A percentile compares a stretch with the other conserved stretches of the same genome.
Conservation (phyloP, 2,113 vertebrate species). For the Aramus guarauna region DNA sequence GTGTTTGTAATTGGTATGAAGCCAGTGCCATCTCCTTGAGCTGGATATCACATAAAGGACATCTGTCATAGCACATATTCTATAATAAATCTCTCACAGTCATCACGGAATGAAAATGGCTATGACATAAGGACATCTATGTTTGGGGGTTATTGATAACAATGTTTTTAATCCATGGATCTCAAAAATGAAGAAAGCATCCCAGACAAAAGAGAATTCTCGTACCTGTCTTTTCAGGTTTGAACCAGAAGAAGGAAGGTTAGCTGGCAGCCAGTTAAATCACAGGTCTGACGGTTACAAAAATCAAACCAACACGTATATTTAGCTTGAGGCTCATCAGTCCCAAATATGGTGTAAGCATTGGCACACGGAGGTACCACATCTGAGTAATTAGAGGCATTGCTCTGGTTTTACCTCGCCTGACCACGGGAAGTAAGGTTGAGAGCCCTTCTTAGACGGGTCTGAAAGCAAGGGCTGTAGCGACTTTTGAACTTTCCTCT, state of each 20-base stretch:
- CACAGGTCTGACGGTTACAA: not conserved
- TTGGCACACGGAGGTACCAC: not conserved
- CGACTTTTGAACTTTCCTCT: not conserved
- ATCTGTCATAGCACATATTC: not conserved
- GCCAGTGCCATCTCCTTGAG: not conserved
- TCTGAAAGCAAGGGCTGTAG: not conserved
- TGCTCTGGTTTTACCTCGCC: not conserved
- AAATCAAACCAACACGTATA: not conserved
- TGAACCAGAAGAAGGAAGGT: not conserved
- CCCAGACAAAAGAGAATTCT: not conserved
- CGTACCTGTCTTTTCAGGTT: not conserved
- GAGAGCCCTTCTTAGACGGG: not conserved
- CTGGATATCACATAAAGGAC: not conserved
- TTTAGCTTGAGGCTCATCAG: not conserved
- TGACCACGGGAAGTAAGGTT: not conserved
- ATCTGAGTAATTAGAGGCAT: not conserved
- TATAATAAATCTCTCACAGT: not conserved
- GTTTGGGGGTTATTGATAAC: not conserved
- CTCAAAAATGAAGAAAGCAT: not conserved
- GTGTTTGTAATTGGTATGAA: not conserved
- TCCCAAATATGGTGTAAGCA: not conserved
- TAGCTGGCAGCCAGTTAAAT: not conserved
- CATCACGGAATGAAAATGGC: not conserved
- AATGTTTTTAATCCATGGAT: not conserved
- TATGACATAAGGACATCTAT: not conserved